Base-by-base conservation (phyloP, 1,140 invertebrate genomes). In the Zaprionus tsacasi region DNA sequence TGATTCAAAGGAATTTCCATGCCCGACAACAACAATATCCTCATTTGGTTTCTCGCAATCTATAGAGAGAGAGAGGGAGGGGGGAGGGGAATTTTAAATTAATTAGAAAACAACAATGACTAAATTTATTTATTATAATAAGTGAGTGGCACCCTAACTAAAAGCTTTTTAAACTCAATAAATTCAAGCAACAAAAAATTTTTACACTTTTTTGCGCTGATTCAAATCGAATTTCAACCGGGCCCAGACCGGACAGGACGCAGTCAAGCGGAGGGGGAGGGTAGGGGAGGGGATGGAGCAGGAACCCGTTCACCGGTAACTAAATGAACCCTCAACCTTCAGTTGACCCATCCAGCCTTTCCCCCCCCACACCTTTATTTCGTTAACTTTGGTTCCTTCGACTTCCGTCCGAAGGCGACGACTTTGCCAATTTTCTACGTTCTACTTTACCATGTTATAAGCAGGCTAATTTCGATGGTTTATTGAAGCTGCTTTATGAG, bases 1-100 rank as follows among this genome's bases (percentile, higher is more conserved):
- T 71, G 95, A 95, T 81, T 97, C 96, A 93, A 96, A 97, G 81
- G 96, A 94, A 92, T 94, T 95, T 60, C 93, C 92, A 40, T 82
- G 85, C 48, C 40, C 40, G 2, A 90, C 82, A 88, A 95, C 40
- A 15, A 90, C 82, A 88, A 95, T 94, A 85, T 95, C 95, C 91
- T 95, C 95, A 90, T 95, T 92, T 45, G 95, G 94, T 68, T 92
- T 92, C 58, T 92, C 91, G 75, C 91, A 92, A 86, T 92, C 91
- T 92, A n/a, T 7, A 6, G 11, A 27, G 63, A 25, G 40, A 12
- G 8, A 17, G 35, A 13, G 33, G 10, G 13, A 21, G 11, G 27
- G 30, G 17, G 12, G 11, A 21, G 2, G 45, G 10, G 48, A 33
- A 69, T 81, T 82, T 78, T 12, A 12, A 89, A 72, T 87, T 88